Evolutionary conservation across 92 coral and sea anemone genomes (phyloP), one percentile per base, ranked within the genome.

Genomic region (Diadumene lineata): DNA sequence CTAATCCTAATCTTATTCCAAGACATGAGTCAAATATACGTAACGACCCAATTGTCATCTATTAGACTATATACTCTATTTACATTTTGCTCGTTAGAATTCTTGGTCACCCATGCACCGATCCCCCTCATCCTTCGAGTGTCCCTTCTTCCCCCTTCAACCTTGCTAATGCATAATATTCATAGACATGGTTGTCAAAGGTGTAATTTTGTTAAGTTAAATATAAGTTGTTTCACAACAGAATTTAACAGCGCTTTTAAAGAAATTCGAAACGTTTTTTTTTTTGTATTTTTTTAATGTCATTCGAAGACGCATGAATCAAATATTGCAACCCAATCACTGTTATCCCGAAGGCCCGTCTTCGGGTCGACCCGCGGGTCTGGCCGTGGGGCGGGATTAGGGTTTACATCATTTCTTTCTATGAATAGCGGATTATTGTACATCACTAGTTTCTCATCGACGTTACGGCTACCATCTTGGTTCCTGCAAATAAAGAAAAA

Each of bases 371-470:
- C 82, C 32, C 82, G 68, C 64, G 75, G 64, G 66, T 67, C 67
- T 2, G 23, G 31, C n/a, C n/a, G n/a, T n/a, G n/a, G n/a, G 7
- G 23, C 15, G 19, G 51, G 11, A 46, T 23, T 18, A 34, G 34
- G 17, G 31, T 67, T 44, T 34, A 31, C 25, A 15, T 23, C 31
- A 3, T 18, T 2, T 43, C 43, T 22, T 55, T 79, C 79, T 28
- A 26, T 43, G 76, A 86, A 89, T 34, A 89, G 79, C 1, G 96
- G 96, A 78, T 90, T 90, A 72, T 90, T 83, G 79, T 83, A 87
- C 96, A 87, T 90, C 7, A 90, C 82, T n/a, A 90, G 77, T 50
- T 61, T 79, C 15, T 90, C 88, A 23, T 82, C 89, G 7, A 76
- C 78, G 16, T 83, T 82, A 8, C 89, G 85, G 31, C 77, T 67